Percentiles rank a stretch among this genome's conserved stretches.
Evolutionary conservation across 2,888 invertebrate species (phyloP).

Genomic region (Adela reaumurella): DNA sequence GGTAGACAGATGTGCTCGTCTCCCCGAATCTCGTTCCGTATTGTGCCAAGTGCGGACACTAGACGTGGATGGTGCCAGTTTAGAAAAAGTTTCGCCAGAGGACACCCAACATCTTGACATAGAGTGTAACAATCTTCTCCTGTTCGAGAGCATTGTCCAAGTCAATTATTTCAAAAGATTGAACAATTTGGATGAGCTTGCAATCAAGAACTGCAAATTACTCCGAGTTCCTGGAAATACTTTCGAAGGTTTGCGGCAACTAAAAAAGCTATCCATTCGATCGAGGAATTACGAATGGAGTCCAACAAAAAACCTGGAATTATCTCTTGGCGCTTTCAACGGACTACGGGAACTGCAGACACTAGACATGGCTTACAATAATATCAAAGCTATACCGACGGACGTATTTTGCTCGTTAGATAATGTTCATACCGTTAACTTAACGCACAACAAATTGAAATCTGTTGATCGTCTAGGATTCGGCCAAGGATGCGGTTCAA

Average conservation of each 20-base stretch:
- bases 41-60: constrained; percentile 69
- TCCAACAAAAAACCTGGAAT: constrained; percentile 68
- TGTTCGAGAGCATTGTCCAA: constrained; percentile 74
- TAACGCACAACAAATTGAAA: constrained; percentile 79
- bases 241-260: constrained; percentile 74
- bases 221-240: constrained; percentile 70
- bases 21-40: constrained; percentile 41
- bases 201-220: constrained; percentile 76
- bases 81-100: constrained; percentile 51
- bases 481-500: constrained; percentile 60
- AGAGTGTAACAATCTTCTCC: constrained; percentile 72
- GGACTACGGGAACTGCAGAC: constrained; percentile 77
- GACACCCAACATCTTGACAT: constrained; percentile 73
- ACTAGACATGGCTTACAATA: constrained; percentile 79
- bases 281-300: constrained; percentile 81
- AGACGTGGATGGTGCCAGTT: constrained; percentile 65
- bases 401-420: constrained; percentile 75
- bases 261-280: constrained; percentile 74
- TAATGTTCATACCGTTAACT: constrained; percentile 77
- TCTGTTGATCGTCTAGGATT: constrained; percentile 76
- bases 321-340: constrained; percentile 67
- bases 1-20: constrained; percentile 41
- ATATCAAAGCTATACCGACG: constrained; percentile 75
- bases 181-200: constrained; percentile 70
- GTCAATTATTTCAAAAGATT: constrained; percentile 69